phyloP scores from a whole-genome alignment of 2,888 invertebrate species.

The Nebria salina region DNA sequence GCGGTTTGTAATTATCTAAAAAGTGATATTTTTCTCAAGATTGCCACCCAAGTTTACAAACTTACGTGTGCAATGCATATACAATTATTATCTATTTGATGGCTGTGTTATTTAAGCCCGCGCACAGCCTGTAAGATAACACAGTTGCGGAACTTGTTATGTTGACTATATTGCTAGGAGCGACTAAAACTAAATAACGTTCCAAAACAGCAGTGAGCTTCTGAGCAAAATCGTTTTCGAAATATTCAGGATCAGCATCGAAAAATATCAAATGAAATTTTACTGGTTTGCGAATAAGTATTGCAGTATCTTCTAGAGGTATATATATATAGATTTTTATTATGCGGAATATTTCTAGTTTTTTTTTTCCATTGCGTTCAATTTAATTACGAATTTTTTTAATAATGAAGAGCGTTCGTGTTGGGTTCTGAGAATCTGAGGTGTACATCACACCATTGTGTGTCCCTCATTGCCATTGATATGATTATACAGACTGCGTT shows the following conservation, averaged over 20 bases:
- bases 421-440: background rate
- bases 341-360: background rate
- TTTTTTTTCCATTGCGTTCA: background rate
- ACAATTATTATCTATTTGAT: background rate
- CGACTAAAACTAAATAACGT: background rate
- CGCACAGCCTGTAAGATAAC: background rate
- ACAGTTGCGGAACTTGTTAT: background rate
- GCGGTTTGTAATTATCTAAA: background rate
- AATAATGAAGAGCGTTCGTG: background rate
- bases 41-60: background rate
- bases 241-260: no score
- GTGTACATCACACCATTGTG: background rate
- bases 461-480: background rate
- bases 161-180: background rate
- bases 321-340: background rate
- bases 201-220: background rate
- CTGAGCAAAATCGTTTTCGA: background rate
- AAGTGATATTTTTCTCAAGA: background rate
- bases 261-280: no score
- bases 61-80: background rate
- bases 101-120: background rate
- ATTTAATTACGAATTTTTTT: background rate
- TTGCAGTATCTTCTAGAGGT: background rate
- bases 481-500: no score
- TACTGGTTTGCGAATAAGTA: no score